A percentile compares a stretch with the other conserved stretches of the same genome.
These are phyloP conservation scores for Saccostrea glomerata DNA, from an alignment of 1,140 invertebrate species.

Conservation along the genomic window DNA sequence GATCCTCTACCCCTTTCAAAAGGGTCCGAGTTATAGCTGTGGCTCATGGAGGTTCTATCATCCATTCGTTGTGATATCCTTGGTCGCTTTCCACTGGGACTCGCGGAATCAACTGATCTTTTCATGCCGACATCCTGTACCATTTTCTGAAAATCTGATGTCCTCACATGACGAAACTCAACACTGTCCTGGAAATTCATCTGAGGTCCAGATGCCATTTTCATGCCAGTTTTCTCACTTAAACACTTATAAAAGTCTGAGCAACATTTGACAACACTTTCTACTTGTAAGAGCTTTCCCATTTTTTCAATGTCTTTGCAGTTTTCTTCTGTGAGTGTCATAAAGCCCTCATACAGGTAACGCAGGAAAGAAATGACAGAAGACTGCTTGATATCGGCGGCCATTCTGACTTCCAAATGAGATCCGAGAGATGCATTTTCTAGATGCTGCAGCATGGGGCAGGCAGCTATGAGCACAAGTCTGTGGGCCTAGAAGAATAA, in stretches of 20 bases:
- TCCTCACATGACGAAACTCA: conserved; percentile 45
- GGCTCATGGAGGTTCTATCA: conserved; percentile 39
- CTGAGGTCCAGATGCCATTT: conserved; percentile 15
- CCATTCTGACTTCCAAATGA: conserved; percentile 52
- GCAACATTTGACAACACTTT: conserved; percentile 53
- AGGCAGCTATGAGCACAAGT: conserved; percentile 34
- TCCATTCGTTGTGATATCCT: conserved; percentile 42
- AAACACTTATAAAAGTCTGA: conserved; percentile 47
- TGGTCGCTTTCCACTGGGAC: conserved; percentile 49
- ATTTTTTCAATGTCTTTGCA: conserved; percentile 49
- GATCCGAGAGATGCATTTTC: conserved; percentile 51
- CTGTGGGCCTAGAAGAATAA: conserved; percentile 45
- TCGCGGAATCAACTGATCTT: conserved; percentile 38
- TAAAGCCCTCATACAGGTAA: conserved; percentile 49
- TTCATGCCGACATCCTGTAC: conserved; percentile 35
- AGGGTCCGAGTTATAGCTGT: conserved; percentile 43
- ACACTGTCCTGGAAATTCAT: conserved; percentile 50
- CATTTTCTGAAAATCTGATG: conserved; percentile 44
- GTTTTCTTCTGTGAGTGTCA: conserved; percentile 52
- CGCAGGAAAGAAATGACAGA: conserved; percentile 47
- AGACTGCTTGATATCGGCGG: conserved; percentile 46
- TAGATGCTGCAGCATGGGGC: conserved; percentile 47
- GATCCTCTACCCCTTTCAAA: conserved; percentile 39
- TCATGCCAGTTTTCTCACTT: conserved; percentile 42
- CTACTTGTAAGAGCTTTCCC: conserved; percentile 49